Evolutionary conservation across 2,888 invertebrate genomes (phyloP).

Genomic region (Orthosia gracilis): DNA sequence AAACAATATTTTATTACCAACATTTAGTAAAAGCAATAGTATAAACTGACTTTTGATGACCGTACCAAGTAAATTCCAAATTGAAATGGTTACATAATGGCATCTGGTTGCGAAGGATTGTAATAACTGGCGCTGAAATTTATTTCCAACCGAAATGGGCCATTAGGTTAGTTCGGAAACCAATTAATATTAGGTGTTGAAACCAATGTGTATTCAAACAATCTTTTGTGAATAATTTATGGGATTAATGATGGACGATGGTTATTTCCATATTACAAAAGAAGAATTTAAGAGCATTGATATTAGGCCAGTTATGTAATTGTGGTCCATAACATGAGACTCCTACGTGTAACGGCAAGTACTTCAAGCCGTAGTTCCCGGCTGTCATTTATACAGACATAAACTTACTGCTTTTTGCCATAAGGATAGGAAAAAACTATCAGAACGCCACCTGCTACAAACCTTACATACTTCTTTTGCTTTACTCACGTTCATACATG

Average conservation of each 20-base stretch:
- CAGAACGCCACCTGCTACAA: too few species aligned
- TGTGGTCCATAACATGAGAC: too few species aligned
- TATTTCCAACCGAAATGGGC: conserved; percentile 37
- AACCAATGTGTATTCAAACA: conserved; percentile 21
- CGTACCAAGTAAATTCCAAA: conserved; percentile 45
- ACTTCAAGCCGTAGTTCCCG: too few species aligned
- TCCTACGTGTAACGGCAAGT: too few species aligned
- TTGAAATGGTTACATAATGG: conserved; percentile 55
- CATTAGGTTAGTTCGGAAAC: not conserved
- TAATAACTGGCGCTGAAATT: conserved; percentile 29
- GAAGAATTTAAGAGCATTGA: not conserved
- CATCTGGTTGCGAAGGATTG: conserved; percentile 21
- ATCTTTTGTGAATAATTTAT: conserved; percentile 10
- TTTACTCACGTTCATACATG: too few species aligned
- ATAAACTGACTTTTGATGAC: conserved; percentile 7
- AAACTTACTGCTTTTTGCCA: too few species aligned
- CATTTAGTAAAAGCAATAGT: not conserved
- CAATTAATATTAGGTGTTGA: conserved; percentile 44
- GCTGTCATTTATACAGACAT: too few species aligned
- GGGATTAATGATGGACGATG: not conserved
- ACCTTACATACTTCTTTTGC: too few species aligned
- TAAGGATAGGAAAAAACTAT: too few species aligned
- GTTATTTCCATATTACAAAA: not conserved
- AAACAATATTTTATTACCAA: too few species aligned
- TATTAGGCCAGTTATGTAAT: too few species aligned